A percentile compares a stretch with the other conserved stretches of the same genome.
Conservation (phyloP, 2,113 vertebrate genomes). For the Empidonax alnorum region DNA sequence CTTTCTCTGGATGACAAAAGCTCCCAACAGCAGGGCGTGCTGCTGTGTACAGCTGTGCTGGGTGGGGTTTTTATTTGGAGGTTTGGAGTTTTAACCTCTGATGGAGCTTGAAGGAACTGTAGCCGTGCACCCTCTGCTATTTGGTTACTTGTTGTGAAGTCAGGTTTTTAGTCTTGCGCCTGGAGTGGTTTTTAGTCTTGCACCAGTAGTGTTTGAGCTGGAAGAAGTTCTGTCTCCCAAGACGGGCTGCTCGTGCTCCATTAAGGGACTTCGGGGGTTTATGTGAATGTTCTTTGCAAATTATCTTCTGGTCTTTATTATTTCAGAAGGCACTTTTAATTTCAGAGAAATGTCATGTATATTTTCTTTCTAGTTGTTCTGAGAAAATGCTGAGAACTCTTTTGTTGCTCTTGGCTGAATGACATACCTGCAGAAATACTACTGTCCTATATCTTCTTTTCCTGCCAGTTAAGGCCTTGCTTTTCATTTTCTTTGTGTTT, state of each 20-base stretch:
- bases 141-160: conserved; percentile 47
- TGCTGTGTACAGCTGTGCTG: conserved; percentile 26
- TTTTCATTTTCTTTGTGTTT: neutral
- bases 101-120: conserved; percentile 33
- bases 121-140: neutral
- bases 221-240: neutral
- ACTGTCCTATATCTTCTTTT: neutral
- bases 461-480: neutral
- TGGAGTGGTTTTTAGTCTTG: conserved; percentile 37
- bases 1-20: conserved; percentile 44
- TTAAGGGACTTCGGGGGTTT: neutral
- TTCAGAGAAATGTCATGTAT: neutral
- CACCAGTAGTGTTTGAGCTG: neutral
- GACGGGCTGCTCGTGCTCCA: rapidly evolving
- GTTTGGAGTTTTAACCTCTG: conserved; percentile 53
- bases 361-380: neutral
- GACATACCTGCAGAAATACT: neutral
- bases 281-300: neutral
- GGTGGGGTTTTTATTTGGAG: neutral
- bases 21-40: neutral
- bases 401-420: neutral
- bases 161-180: conserved; percentile 30
- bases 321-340: neutral
- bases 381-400: neutral
- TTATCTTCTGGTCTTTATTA: neutral